Percentiles rank a stretch among this genome's conserved stretches.
Conservation (phyloP, 53 echinoderm and acorn worm species). For the Henricia sp. region DNA sequence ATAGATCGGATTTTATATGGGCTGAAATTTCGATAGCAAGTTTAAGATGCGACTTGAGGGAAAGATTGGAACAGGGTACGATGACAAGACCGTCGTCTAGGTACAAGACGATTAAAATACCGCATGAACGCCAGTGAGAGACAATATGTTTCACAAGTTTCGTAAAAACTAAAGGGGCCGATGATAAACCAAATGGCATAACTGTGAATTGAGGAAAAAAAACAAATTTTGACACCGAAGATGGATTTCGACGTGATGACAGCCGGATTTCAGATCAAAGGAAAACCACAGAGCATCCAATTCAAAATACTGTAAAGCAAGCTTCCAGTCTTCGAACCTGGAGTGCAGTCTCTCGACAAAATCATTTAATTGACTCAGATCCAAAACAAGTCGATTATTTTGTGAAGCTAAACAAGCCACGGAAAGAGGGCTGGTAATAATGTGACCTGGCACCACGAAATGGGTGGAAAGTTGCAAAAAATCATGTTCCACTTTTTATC, state of each 20-base stretch:
- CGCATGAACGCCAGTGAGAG: constrained; percentile 1
- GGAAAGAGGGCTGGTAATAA: background rate
- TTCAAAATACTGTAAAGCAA: background rate
- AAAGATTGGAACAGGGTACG: background rate
- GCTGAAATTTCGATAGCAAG: background rate
- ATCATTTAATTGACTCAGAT: background rate
- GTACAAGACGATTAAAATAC: constrained; percentile 9
- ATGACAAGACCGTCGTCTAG: constrained; percentile 19
- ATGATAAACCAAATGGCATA: constrained; percentile 7
- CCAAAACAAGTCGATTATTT: background rate
- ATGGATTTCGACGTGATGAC: background rate
- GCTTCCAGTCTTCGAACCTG: constrained; percentile 14
- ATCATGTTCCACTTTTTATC: too few relatives aligned
- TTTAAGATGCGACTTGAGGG: background rate
- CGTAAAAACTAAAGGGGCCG: constrained; percentile 25
- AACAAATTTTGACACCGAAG: background rate
- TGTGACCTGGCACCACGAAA: too few relatives aligned
- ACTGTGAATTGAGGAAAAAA: constrained; percentile 11
- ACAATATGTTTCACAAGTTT: constrained; percentile 16
- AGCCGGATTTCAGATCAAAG: constrained; percentile 4
- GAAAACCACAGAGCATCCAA: background rate
- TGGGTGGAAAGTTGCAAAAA: too few relatives aligned
- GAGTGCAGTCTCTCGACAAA: background rate
- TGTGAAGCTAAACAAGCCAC: background rate
- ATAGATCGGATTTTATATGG: constrained; percentile 8